Conservation (phyloP, 2,797 vertebrate species). For the Crocodylus rhombifer region DNA sequence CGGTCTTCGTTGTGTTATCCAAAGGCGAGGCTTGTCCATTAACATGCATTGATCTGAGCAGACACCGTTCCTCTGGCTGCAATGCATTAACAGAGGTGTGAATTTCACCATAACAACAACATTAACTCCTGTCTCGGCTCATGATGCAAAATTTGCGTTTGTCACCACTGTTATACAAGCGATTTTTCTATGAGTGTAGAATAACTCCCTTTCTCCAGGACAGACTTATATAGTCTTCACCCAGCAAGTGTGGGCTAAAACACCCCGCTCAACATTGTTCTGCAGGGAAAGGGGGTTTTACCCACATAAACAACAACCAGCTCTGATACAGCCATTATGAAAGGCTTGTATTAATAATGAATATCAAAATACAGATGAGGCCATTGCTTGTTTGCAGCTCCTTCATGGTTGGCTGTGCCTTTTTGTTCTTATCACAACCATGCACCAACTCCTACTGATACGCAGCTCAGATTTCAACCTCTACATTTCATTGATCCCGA, state of each 20-base stretch:
- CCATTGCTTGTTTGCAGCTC: background rate
- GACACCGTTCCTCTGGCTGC: background rate
- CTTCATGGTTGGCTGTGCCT: background rate
- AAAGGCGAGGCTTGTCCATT: background rate
- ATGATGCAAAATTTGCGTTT: background rate
- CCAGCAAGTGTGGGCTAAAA: background rate
- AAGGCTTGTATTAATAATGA: background rate
- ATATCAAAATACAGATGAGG: background rate
- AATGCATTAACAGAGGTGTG: background rate
- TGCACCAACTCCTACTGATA: background rate
- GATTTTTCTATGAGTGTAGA: background rate
- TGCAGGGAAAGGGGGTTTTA: background rate
- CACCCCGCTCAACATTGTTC: background rate
- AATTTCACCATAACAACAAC: background rate
- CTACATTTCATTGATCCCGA: too few relatives aligned
- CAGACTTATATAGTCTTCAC: background rate
- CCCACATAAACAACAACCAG: background rate
- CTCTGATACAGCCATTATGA: background rate
- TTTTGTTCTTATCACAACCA: background rate
- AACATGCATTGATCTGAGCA: too few relatives aligned
- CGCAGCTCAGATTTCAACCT: too few relatives aligned
- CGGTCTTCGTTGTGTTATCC: background rate
- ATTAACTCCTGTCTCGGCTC: background rate
- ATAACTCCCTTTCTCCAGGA: background rate
- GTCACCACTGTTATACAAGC: background rate